Evolutionary conservation across 37 sponge, comb jelly and placozoan genomes (phyloP).

Genomic region (Mnemiopsis leidyi): DNA sequence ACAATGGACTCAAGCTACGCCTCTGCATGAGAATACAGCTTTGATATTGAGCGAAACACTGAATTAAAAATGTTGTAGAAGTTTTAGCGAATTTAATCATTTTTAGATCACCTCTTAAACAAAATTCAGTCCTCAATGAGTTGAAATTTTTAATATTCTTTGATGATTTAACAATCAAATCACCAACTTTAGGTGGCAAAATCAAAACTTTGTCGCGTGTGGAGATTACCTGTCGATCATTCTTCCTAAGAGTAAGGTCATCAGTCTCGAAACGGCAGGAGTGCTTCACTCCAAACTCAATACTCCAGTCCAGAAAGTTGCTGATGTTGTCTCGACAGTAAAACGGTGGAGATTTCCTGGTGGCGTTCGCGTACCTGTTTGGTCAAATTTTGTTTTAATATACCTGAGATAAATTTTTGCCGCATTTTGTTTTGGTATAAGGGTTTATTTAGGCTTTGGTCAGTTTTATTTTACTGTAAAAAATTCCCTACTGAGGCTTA

Average conservation of each 20-base stretch:
- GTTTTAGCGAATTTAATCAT: not conserved
- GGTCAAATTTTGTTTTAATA: no score
- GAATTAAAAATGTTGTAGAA: not conserved
- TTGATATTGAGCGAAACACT: not conserved
- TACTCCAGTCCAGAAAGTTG: slow-evolving; percentile 64
- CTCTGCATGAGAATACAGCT: not conserved
- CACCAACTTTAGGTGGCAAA: not conserved
- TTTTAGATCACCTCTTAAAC: not conserved
- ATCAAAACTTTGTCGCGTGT: no score
- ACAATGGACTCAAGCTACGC: not conserved
- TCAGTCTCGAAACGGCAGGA: slow-evolving; percentile 56
- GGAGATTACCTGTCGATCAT: slow-evolving; percentile 51
- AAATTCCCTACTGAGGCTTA: no score
- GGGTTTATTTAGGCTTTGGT: no score
- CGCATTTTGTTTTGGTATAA: no score
- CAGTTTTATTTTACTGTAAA: no score
- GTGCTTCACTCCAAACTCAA: slow-evolving; percentile 55
- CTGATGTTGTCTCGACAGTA: slow-evolving; percentile 60
- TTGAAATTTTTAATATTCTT: no score
- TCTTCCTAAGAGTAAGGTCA: slow-evolving; percentile 28
- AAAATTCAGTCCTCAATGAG: no score
- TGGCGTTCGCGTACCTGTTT: slow-evolving; percentile 63
- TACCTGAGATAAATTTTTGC: no score
- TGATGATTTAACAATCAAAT: not conserved
- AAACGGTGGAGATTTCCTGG: slow-evolving; percentile 52